Evolutionary conservation across 2,113 vertebrate genomes (phyloP).

Genomic region (Oophaga pumilio): DNA sequence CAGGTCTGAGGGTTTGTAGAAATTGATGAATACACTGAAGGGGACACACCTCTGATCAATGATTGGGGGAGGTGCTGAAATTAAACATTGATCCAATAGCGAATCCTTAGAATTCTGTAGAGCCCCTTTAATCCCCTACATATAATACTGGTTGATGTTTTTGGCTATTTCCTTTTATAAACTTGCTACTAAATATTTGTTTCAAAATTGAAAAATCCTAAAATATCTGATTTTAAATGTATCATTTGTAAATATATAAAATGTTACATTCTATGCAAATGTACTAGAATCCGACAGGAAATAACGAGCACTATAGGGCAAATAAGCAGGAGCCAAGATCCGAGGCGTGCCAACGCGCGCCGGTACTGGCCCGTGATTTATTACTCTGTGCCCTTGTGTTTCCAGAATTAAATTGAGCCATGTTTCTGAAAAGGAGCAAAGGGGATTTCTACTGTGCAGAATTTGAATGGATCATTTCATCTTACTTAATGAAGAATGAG

Average conservation of each 20-base stretch:
- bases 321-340: slow-evolving; percentile 23
- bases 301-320: slow-evolving; percentile 13
- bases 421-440: slow-evolving; percentile 48
- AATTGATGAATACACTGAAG: no score
- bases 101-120: no score
- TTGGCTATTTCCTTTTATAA: no score
- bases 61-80: no score
- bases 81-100: no score
- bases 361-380: slow-evolving; percentile 40
- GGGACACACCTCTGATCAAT: no score
- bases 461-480: slow-evolving; percentile 48
- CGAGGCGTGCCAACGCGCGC: slow-evolving; percentile 11
- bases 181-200: no score
- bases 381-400: slow-evolving; percentile 31
- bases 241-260: neutral
- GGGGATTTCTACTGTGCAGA: slow-evolving; percentile 34
- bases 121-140: no score
- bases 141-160: no score
- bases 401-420: slow-evolving; percentile 51
- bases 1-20: no score
- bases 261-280: neutral
- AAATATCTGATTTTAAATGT: no score
- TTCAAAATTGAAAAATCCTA: no score
- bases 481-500: slow-evolving; percentile 42
- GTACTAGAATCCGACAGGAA: slow-evolving; percentile 4